A percentile compares a stretch with the other conserved stretches of the same genome.
Evolutionary conservation across 2,113 vertebrate genomes (phyloP).

Genomic region (Oryzias curvinotus): DNA sequence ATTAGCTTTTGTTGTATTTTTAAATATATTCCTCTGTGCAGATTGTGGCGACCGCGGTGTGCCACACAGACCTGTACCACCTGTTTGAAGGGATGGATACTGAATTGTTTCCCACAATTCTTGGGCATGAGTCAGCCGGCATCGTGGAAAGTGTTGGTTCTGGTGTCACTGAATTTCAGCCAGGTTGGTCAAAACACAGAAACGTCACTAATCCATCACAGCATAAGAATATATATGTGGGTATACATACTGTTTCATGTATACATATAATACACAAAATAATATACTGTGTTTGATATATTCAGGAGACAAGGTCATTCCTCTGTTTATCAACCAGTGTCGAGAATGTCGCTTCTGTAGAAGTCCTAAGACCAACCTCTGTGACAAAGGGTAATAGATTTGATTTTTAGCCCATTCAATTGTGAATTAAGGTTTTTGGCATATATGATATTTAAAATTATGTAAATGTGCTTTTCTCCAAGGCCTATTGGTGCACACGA

Average conservation of each 20-base stretch:
- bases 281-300: too few relatives aligned
- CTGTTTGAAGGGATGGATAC: slow-evolving; percentile 70
- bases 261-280: too few relatives aligned
- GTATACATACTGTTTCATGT: too few relatives aligned
- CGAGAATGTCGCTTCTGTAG: slow-evolving; percentile 80
- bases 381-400: slow-evolving; percentile 75
- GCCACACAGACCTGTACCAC: slow-evolving; percentile 80
- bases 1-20: too few relatives aligned
- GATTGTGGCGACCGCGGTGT: slow-evolving; percentile 84
- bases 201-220: too few relatives aligned
- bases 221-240: too few relatives aligned
- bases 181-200: slow-evolving; percentile 60
- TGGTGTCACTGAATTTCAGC: slow-evolving; percentile 81
- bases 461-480: not conserved
- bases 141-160: slow-evolving; percentile 85
- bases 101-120: slow-evolving; percentile 78
- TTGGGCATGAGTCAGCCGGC: slow-evolving; percentile 85
- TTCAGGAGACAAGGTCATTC: slow-evolving; percentile 87
- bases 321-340: slow-evolving; percentile 80
- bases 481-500: slow-evolving; percentile 50
- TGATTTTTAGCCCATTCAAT: not conserved
- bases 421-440: too few relatives aligned
- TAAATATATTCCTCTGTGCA: slow-evolving; percentile 33
- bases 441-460: not conserved
- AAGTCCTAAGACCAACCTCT: slow-evolving; percentile 81